Conservation (phyloP, 2,888 invertebrate genomes). For the Scaptomyza reducta region DNA sequence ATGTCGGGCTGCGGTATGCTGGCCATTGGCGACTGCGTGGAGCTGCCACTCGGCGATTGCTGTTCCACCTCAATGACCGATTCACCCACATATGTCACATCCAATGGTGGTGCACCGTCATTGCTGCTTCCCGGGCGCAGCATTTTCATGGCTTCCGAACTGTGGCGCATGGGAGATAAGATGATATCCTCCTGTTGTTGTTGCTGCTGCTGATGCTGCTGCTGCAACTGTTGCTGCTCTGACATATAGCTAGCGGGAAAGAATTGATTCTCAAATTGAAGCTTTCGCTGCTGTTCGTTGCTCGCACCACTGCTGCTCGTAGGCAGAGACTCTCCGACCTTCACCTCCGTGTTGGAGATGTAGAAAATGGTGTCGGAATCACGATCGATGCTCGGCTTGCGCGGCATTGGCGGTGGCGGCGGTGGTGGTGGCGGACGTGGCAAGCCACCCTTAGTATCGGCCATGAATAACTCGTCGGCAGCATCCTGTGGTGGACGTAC, state of each 20-base stretch:
- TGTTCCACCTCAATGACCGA: conserved; percentile 84
- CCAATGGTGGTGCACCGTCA: conserved; percentile 78
- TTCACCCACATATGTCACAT: conserved; percentile 84
- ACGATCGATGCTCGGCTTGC: conserved; percentile 76
- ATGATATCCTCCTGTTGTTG: conserved; percentile 84
- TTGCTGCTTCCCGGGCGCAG: conserved; percentile 51
- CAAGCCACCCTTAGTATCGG: conserved; percentile 59
- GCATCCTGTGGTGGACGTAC: conserved; percentile 63
- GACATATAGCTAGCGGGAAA: conserved; percentile 82
- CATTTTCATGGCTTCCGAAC: conserved; percentile 82
- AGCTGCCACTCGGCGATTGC: conserved; percentile 61
- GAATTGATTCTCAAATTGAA: conserved; percentile 81
- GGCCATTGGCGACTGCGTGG: conserved; percentile 30
- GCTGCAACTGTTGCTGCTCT: conserved; percentile 47
- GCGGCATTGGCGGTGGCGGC: conserved; percentile 69
- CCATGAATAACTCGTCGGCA: conserved; percentile 81
- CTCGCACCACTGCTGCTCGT: conserved; percentile 45
- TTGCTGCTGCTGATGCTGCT: conserved; percentile 44
- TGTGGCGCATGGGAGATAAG: conserved; percentile 80
- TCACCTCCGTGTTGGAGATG: conserved; percentile 84
- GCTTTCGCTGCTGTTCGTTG: conserved; percentile 62
- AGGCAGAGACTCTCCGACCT: conserved; percentile 83
- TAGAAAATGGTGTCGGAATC: conserved; percentile 85
- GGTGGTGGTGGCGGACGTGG: conserved; percentile 67
- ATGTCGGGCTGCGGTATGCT: conserved; percentile 74